Evolutionary conservation across 2,797 vertebrate species (phyloP).

Genomic region (Acanthis flammea): DNA sequence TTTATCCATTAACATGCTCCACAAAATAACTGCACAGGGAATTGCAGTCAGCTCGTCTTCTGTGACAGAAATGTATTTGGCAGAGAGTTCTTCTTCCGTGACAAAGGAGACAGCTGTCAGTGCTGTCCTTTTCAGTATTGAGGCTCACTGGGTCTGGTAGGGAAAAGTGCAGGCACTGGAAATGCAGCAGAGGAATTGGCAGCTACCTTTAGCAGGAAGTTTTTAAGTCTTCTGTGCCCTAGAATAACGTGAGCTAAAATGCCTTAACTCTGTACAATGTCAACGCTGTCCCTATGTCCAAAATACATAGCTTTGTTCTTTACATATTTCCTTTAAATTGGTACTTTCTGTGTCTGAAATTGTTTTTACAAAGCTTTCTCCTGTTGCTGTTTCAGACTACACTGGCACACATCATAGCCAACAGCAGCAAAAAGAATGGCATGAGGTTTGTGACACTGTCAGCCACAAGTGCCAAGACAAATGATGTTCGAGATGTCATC

Average conservation of each 20-base stretch:
- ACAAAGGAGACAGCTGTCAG: constrained; percentile 54
- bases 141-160: background rate
- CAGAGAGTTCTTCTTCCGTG: background rate
- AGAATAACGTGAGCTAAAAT: background rate
- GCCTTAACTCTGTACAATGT: background rate
- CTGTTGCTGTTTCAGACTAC: constrained; percentile 84
- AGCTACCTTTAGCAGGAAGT: constrained; percentile 19
- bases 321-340: background rate
- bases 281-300: background rate
- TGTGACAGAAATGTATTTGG: constrained; percentile 7
- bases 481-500: constrained; percentile 93
- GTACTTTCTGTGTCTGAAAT: background rate
- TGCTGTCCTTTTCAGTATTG: constrained; percentile 12
- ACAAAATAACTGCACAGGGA: background rate
- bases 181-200: constrained; percentile 28
- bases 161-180: background rate
- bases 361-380: background rate
- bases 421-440: constrained; percentile 83
- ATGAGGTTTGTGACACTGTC: constrained; percentile 89
- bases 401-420: constrained; percentile 93
- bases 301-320: background rate
- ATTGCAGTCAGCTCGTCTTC: background rate
- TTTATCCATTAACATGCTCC: background rate
- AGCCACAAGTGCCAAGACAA: constrained; percentile 88
- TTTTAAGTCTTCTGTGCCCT: background rate